phyloP scores from a whole-genome alignment of 2,888 invertebrate genomes.

The Thalpophila matura region DNA sequence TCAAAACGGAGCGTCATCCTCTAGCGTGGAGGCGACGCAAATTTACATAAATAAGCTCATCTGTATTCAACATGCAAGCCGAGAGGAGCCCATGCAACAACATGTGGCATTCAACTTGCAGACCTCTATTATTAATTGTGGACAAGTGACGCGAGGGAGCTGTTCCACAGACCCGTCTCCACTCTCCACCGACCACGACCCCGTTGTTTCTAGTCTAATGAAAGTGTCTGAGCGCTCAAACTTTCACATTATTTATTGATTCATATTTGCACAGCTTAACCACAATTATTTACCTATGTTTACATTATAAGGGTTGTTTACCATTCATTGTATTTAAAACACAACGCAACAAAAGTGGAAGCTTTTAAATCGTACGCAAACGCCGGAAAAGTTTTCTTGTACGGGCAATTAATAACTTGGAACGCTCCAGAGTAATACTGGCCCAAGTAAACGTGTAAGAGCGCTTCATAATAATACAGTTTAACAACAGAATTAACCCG shows the following conservation, averaged over 20 bases:
- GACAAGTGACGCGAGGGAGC: constrained; percentile 83
- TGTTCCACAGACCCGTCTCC: constrained; percentile 66
- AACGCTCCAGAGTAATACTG: constrained; percentile 53
- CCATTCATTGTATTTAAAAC: constrained; percentile 42
- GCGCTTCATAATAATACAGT: constrained; percentile 83
- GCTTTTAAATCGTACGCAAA: constrained; percentile 62
- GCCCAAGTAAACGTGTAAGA: constrained; percentile 70
- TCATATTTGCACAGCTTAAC: constrained; percentile 66
- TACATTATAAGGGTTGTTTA: constrained; percentile 31
- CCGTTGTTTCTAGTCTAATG: constrained; percentile 80
- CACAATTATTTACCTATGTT: constrained; percentile 54
- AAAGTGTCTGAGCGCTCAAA: constrained; percentile 72
- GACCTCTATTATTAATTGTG: constrained; percentile 89
- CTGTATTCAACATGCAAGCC: constrained; percentile 87
- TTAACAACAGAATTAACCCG: constrained; percentile 87
- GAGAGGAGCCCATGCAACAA: constrained; percentile 86
- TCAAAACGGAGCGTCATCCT: constrained; percentile 81
- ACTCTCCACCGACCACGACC: constrained; percentile 69
- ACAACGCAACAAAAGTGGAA: constrained; percentile 48
- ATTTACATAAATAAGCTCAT: constrained; percentile 90
- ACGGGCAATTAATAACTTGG: constrained; percentile 64
- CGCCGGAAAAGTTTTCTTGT: constrained; percentile 60
- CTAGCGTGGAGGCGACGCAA: constrained; percentile 77
- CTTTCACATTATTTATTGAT: constrained; percentile 73
- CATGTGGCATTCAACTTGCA: constrained; percentile 88